phyloP scores from a whole-genome alignment of 2,113 vertebrate genomes.

The Microtus pennsylvanicus region DNA sequence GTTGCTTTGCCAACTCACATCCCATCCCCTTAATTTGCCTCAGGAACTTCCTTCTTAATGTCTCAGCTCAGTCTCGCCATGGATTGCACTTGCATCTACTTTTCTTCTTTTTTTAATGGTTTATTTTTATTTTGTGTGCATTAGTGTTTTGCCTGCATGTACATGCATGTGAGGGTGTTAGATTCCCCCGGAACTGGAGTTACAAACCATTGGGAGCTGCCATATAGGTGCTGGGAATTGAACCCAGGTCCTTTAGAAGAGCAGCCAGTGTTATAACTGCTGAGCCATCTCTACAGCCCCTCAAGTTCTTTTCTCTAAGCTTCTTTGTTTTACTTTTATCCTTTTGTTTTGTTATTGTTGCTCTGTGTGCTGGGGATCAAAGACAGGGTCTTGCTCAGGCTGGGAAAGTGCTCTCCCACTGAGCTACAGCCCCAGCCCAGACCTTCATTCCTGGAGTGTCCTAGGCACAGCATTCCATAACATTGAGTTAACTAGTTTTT shows the following conservation, averaged over 20 bases:
- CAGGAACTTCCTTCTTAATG: not conserved
- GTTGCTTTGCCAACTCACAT: not conserved
- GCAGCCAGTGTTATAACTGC: not conserved
- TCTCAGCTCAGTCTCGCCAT: not conserved
- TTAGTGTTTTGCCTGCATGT: not conserved
- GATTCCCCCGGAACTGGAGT: not conserved
- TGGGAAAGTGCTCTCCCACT: not conserved
- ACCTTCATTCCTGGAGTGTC: not conserved
- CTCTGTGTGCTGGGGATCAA: not conserved
- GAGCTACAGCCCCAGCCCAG: not conserved
- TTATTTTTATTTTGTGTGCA: not conserved
- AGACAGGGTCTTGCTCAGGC: not conserved
- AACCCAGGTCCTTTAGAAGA: not conserved
- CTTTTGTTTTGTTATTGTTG: not conserved
- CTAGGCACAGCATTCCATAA: not conserved
- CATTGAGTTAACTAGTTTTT: not conserved
- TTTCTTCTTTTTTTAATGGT: not conserved
- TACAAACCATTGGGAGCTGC: not conserved
- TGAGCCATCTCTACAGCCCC: not conserved
- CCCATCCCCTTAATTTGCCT: not conserved
- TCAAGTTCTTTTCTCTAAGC: not conserved
- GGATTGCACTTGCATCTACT: not conserved
- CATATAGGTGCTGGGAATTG: not conserved
- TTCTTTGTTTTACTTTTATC: not conserved
- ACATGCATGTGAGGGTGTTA: not conserved